Conservation (phyloP, 2,888 invertebrate species). For the Netelia inedita region DNA sequence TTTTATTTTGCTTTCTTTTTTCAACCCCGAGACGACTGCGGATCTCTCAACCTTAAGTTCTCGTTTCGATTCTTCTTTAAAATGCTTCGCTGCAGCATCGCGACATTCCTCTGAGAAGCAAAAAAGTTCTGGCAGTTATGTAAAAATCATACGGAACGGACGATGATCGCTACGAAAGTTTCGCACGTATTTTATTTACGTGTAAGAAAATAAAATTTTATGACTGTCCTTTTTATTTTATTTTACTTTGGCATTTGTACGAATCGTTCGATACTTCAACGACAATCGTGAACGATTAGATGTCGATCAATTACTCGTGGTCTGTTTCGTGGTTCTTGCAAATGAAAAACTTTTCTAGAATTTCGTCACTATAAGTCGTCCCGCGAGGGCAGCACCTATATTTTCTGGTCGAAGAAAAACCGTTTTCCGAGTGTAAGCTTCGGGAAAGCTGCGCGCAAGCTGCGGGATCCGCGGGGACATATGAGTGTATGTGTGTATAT, state of each 20-base stretch:
- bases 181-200: not conserved
- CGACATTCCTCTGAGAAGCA: not conserved
- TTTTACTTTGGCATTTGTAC: not conserved
- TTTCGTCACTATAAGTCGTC: not conserved
- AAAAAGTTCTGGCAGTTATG: too few species aligned
- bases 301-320: not conserved
- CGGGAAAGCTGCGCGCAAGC: not conserved
- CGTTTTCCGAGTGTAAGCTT: not conserved
- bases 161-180: too few species aligned
- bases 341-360: constrained; percentile 14
- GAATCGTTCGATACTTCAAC: not conserved
- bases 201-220: not conserved
- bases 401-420: constrained; percentile 3
- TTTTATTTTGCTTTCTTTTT: constrained; percentile 9
- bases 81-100: not conserved
- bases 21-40: constrained; percentile 14
- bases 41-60: not conserved
- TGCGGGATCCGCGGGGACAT: not conserved
- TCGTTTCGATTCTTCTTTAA: not conserved
- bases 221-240: not conserved
- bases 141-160: too few species aligned
- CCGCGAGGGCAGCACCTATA: not conserved
- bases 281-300: not conserved
- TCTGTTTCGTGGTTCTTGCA: not conserved
- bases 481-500: not conserved